Evolutionary conservation across 1,140 invertebrate species (phyloP).

Genomic region (Pemphigus obesinymphae): DNA sequence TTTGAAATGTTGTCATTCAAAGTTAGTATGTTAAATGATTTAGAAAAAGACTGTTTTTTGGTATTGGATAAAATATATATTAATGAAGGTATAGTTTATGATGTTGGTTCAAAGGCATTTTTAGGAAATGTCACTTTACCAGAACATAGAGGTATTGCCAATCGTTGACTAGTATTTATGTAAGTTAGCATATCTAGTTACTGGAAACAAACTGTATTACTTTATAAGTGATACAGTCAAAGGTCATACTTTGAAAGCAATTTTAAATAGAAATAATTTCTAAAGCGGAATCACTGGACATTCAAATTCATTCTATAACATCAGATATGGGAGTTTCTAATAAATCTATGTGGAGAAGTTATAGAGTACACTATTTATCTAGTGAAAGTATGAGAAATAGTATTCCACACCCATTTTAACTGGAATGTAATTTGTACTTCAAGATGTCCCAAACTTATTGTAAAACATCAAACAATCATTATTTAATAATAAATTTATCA

Average conservation of each 20-base stretch:
- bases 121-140: neutral
- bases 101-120: neutral
- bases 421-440: neutral
- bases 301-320: neutral
- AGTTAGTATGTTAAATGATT: neutral
- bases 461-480: constrained; percentile 5
- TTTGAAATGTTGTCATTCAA: neutral
- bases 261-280: constrained; percentile 1
- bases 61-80: too few relatives aligned
- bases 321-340: neutral
- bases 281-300: neutral
- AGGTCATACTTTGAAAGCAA: neutral
- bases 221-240: neutral
- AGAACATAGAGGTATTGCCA: neutral
- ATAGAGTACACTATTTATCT: neutral
- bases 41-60: neutral
- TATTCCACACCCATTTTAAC: constrained; percentile 7
- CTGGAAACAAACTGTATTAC: neutral
- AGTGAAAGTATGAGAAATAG: neutral
- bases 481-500: neutral
- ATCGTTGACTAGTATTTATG: neutral
- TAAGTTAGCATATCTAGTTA: neutral
- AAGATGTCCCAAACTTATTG: constrained; percentile 16
- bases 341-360: neutral
- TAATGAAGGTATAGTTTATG: neutral